Conservation (phyloP, 2,113 vertebrate species). For the Mormyrus iriodes region DNA sequence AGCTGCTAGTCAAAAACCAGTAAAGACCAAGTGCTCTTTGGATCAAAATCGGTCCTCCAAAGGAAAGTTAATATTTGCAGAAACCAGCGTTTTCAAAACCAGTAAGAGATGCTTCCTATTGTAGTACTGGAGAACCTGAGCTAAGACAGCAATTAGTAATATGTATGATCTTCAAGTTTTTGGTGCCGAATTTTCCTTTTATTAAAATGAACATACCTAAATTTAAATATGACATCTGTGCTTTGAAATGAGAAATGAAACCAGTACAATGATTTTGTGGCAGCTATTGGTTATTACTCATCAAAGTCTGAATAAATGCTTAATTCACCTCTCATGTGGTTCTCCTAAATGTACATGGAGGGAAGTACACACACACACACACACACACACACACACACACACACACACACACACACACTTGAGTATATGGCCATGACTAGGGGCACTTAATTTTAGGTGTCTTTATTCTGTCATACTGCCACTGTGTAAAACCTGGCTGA, state of each 20-base stretch:
- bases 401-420: background rate
- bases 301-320: background rate
- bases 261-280: background rate
- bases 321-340: background rate
- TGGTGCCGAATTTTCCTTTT: background rate
- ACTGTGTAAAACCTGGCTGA: conserved; percentile 37
- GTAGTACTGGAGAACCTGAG: background rate
- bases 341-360: background rate
- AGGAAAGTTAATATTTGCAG: background rate
- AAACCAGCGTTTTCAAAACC: background rate
- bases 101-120: background rate
- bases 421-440: background rate
- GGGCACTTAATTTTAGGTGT: background rate
- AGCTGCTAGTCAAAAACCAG: background rate
- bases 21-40: background rate
- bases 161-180: background rate
- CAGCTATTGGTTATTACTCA: background rate
- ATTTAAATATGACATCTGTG: background rate
- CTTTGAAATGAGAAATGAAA: background rate
- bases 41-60: background rate
- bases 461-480: conserved; percentile 24
- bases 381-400: too few relatives aligned
- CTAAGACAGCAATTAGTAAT: background rate
- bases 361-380: background rate
- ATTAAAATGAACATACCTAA: background rate